Percentiles rank a stretch among this genome's conserved stretches.
These are phyloP conservation scores for Steromphala cineraria DNA, from an alignment of 2,888 invertebrate species.

Conservation along the genomic window DNA sequence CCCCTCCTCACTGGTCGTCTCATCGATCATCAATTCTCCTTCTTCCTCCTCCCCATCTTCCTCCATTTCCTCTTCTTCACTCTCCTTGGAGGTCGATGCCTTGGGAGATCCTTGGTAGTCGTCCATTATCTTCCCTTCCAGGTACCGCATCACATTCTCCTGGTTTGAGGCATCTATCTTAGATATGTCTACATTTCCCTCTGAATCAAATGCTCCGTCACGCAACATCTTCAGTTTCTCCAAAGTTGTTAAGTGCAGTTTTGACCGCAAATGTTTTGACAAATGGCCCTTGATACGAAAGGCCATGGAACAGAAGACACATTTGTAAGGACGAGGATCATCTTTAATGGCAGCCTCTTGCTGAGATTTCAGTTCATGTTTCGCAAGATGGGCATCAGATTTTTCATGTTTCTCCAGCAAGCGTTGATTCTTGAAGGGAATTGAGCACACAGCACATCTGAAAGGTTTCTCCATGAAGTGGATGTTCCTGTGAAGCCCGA, in stretches of 20 bases:
- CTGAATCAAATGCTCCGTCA: slow-evolving; percentile 95
- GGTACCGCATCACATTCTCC: background rate
- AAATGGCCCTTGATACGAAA: slow-evolving; percentile 96
- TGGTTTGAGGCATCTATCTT: slow-evolving; percentile 22
- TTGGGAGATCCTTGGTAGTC: background rate
- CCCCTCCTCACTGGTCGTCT: background rate
- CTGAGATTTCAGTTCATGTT: slow-evolving; percentile 75
- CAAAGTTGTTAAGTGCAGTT: slow-evolving; percentile 95
- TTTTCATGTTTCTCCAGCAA: slow-evolving; percentile 89
- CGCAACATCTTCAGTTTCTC: slow-evolving; percentile 95
- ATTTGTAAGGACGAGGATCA: slow-evolving; percentile 96
- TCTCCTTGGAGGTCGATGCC: background rate
- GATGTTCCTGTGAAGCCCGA: slow-evolving; percentile 93
- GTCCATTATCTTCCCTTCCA: background rate
- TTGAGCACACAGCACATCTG: slow-evolving; percentile 25
- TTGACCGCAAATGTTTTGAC: slow-evolving; percentile 96
- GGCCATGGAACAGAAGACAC: slow-evolving; percentile 95
- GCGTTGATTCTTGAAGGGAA: slow-evolving; percentile 12
- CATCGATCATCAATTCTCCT: slow-evolving; percentile 4
- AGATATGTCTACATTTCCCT: slow-evolving; percentile 72
- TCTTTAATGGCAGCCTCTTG: slow-evolving; percentile 79
- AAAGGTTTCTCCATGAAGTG: slow-evolving; percentile 83
- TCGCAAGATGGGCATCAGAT: slow-evolving; percentile 93
- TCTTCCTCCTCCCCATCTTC: slow-evolving; percentile 19
- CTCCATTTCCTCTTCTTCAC: background rate